Evolutionary conservation across 1,140 invertebrate genomes (phyloP), one percentile per base, ranked within the genome.

Genomic region (Drosophila kohkoa): DNA sequence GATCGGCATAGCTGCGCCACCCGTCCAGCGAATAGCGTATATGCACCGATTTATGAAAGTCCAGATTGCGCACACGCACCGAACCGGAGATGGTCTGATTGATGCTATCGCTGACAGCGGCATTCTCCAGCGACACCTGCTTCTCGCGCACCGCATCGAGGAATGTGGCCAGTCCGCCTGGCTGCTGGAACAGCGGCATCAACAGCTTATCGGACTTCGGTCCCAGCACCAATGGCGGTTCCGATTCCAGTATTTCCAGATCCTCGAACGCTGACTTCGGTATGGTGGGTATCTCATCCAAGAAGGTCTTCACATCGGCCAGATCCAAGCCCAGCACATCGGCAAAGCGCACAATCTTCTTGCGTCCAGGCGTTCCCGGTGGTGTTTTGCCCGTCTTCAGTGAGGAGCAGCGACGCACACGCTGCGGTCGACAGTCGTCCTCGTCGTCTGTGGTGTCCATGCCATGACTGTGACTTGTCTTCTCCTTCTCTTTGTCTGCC

Each of bases 301-400:
- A 93, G 92, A 97, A 98, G 2, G 97, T 98, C 82, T 97, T 95
- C 0, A 99, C 96, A 82, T 97, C 97, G 8, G 97, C 97, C 70
- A 99, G 93, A 93, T 99, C 98, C 5, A 99, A 93, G 0, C 98
- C 98, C 32, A 99, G 93, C 1, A 97, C 97, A 90, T 99, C 98
- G 0, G 98, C 98, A 92, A 99, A 99, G 13, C 98, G 94, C 1
- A 99, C 98, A 38, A 98, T 98, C 93, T 99, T 99, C 92, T 99
- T 99, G 1, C 96, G 94, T 2, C 96, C 95, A 0, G 97, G 97
- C 7, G 97, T 98, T 1, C 96, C 96, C 0, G 98, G 98, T 16
- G 98, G 97, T 0, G 97, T 98, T 93, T 98, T 98, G 0, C 97
- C 96, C 0, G 96, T 96, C 93, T 98, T 98, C 11, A 99, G 92